Conservation (phyloP, 2,797 vertebrate species). For the Pseudochirops cupreus region DNA sequence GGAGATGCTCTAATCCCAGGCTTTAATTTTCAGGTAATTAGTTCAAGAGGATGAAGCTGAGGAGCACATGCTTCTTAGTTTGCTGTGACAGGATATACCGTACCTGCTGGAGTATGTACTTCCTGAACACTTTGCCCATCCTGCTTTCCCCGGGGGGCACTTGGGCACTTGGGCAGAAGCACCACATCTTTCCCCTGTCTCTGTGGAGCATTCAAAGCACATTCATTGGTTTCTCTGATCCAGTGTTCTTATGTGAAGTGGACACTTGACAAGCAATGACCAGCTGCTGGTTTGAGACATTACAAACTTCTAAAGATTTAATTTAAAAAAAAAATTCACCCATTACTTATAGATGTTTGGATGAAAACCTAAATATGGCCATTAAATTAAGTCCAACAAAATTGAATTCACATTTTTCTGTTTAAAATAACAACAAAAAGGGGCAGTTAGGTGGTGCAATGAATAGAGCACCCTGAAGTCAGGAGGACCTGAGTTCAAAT, state of each 20-base stretch:
- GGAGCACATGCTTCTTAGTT: slow-evolving; percentile 44
- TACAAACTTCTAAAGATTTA: slow-evolving; percentile 29
- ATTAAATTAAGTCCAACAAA: slow-evolving; percentile 12
- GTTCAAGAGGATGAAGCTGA: slow-evolving; percentile 47
- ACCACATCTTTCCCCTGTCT: slow-evolving; percentile 28
- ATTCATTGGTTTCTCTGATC: slow-evolving; percentile 50
- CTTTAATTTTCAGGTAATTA: slow-evolving; percentile 72
- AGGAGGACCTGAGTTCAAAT: too few relatives aligned
- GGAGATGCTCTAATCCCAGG: slow-evolving; percentile 32
- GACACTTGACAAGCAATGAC: slow-evolving; percentile 46
- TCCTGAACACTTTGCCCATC: slow-evolving; percentile 48
- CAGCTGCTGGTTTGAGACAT: slow-evolving; percentile 7
- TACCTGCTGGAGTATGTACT: slow-evolving; percentile 40
- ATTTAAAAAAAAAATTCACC: slow-evolving; percentile 4
- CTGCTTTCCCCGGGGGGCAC: slow-evolving; percentile 23
- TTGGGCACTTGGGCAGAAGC: slow-evolving; percentile 29
- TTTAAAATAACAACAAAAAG: neutral
- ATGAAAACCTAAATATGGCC: neutral
- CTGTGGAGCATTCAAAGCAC: slow-evolving; percentile 21
- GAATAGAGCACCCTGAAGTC: too few relatives aligned
- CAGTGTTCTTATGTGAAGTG: neutral
- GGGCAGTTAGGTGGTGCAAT: too few relatives aligned
- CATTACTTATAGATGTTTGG: slow-evolving; percentile 8
- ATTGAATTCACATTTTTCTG: neutral
- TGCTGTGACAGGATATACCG: slow-evolving; percentile 44